Evolutionary conservation across 2,113 vertebrate genomes (phyloP).

Genomic region (Lanius ludovicianus): DNA sequence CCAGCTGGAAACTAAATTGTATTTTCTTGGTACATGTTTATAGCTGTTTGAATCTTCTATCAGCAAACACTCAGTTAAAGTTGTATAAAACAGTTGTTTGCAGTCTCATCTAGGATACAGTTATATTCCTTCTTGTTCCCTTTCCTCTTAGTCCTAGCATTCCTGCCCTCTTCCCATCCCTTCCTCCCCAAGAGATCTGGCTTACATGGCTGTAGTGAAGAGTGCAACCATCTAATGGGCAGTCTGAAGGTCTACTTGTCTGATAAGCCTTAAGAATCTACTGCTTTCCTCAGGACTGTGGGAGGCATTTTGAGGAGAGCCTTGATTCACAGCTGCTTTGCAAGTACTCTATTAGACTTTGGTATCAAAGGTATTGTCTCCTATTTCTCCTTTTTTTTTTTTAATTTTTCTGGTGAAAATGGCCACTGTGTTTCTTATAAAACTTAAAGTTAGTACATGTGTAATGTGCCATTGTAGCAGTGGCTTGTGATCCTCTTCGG

Average conservation of each 20-base stretch:
- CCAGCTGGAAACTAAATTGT: not conserved
- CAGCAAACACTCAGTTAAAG: not conserved
- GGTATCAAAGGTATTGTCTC: not conserved
- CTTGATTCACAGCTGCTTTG: not conserved
- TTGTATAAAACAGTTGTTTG: not conserved
- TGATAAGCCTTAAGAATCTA: not conserved
- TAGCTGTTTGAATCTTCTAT: not conserved
- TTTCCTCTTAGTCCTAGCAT: not conserved
- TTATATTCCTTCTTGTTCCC: not conserved
- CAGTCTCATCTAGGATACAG: not conserved
- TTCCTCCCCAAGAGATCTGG: not conserved
- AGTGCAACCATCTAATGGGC: not conserved
- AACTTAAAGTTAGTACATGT: not conserved
- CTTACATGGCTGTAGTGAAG: not conserved
- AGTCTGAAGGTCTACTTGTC: not conserved
- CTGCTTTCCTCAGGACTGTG: not conserved
- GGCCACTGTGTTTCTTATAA: not conserved
- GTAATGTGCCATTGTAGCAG: not conserved
- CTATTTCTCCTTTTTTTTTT: not conserved
- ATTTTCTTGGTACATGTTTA: not conserved
- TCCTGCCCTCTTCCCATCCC: accelerated
- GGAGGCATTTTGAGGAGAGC: not conserved
- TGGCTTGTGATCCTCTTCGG: not conserved
- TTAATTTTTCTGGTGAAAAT: not conserved
- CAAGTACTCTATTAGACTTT: not conserved